Conservation (phyloP, 1,140 invertebrate genomes). For the Pollicipes pollicipes region DNA sequence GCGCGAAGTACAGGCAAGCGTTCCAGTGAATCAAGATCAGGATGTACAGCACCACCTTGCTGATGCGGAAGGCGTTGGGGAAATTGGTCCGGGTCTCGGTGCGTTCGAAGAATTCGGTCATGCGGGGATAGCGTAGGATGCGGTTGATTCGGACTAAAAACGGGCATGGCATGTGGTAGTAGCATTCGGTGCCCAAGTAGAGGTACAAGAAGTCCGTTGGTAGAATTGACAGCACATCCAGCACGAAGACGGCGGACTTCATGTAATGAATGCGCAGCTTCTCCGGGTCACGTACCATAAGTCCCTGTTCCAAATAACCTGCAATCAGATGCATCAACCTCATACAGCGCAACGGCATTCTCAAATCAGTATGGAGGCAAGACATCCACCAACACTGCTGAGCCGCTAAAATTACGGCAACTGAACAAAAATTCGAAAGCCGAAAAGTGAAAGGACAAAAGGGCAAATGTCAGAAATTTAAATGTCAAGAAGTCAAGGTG, state of each 20-base stretch:
- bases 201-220: conserved; percentile 74
- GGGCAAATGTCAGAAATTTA: no score
- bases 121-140: conserved; percentile 54
- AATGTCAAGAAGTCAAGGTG: no score
- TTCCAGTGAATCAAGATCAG: conserved; percentile 93
- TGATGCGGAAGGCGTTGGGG: conserved; percentile 74
- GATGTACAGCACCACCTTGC: conserved; percentile 70
- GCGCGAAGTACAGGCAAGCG: conserved; percentile 83
- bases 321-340: no score
- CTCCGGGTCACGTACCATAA: conserved; percentile 61
- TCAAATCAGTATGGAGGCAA: no score
- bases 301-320: conserved; percentile 85
- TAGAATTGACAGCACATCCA: conserved; percentile 59
- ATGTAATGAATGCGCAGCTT: conserved; percentile 64
- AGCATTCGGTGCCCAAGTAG: conserved; percentile 34
- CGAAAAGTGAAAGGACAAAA: no score
- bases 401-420: no score
- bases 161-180: conserved; percentile 46
- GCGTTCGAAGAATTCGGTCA: conserved; percentile 78
- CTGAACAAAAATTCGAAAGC: no score
- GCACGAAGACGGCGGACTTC: conserved; percentile 36
- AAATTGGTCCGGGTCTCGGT: conserved; percentile 84
- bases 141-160: conserved; percentile 72
- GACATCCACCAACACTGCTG: no score
- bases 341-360: no score